Conservation (phyloP, 2,113 vertebrate genomes). For the Sinocyclocheilus anshuiensis region DNA sequence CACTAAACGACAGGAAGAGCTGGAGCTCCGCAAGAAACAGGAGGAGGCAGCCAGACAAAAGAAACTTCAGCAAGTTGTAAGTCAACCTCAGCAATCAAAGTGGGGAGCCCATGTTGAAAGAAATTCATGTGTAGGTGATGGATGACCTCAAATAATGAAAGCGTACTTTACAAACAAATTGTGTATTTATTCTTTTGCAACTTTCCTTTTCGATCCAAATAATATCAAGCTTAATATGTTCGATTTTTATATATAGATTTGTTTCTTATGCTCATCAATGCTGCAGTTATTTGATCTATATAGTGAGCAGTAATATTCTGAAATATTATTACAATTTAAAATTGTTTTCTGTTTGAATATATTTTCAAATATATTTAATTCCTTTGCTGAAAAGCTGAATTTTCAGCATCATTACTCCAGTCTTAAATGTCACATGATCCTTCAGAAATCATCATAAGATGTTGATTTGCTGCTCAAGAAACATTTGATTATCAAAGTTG, state of each 20-base stretch:
- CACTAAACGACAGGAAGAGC: slow-evolving; percentile 85
- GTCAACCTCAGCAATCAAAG: neutral
- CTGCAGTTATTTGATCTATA: neutral
- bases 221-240: neutral
- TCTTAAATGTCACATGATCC: too few species aligned
- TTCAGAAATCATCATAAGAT: neutral
- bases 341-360: neutral
- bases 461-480: neutral
- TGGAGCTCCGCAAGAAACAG: slow-evolving; percentile 81
- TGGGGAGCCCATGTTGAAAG: neutral
- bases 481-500: neutral
- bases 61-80: slow-evolving; percentile 81
- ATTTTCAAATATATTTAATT: neutral
- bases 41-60: slow-evolving; percentile 86
- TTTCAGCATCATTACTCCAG: neutral
- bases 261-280: neutral
- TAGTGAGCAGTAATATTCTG: neutral
- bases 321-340: too few species aligned
- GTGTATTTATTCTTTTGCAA: neutral
- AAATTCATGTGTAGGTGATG: neutral
- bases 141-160: neutral
- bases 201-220: neutral
- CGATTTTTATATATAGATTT: neutral
- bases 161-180: neutral
- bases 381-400: neutral